These are phyloP conservation scores for Chaetura pelagica DNA, from an alignment of 2,113 vertebrate genomes.

Conservation along the genomic window DNA sequence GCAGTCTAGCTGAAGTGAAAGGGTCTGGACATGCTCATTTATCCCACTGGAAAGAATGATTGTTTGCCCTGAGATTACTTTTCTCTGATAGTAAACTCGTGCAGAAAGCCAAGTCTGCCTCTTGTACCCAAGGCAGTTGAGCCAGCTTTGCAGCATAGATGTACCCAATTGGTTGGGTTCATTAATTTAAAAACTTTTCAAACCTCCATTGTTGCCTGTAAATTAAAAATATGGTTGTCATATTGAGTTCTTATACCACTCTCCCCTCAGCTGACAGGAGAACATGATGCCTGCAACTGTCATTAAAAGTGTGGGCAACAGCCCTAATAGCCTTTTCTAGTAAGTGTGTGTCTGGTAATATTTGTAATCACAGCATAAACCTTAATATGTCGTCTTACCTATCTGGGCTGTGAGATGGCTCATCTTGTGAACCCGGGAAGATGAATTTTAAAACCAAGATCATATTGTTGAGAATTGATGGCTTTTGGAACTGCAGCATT, in stretches of 20 bases:
- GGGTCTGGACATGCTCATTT: neutral
- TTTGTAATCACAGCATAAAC: neutral
- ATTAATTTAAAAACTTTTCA: conserved; percentile 15
- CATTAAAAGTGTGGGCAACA: neutral
- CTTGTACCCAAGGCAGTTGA: neutral
- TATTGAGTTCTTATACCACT: neutral
- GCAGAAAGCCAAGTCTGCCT: neutral
- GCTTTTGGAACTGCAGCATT: neutral
- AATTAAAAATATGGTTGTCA: neutral
- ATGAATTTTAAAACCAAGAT: neutral
- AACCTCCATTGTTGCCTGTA: neutral
- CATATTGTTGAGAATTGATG: neutral
- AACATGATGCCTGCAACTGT: neutral
- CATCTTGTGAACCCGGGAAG: neutral
- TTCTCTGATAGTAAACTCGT: neutral
- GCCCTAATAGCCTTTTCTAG: neutral
- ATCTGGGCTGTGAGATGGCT: neutral
- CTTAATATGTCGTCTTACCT: neutral
- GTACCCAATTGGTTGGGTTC: neutral
- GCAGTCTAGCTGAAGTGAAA: neutral
- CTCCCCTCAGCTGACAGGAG: neutral
- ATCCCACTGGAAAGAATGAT: neutral
- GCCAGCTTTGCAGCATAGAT: neutral
- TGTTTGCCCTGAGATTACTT: neutral
- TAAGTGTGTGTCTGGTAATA: neutral